Percentiles rank a stretch among this genome's conserved stretches.
phyloP scores from a whole-genome alignment of 2,888 invertebrate genomes.

The Anaspis maculata region DNA sequence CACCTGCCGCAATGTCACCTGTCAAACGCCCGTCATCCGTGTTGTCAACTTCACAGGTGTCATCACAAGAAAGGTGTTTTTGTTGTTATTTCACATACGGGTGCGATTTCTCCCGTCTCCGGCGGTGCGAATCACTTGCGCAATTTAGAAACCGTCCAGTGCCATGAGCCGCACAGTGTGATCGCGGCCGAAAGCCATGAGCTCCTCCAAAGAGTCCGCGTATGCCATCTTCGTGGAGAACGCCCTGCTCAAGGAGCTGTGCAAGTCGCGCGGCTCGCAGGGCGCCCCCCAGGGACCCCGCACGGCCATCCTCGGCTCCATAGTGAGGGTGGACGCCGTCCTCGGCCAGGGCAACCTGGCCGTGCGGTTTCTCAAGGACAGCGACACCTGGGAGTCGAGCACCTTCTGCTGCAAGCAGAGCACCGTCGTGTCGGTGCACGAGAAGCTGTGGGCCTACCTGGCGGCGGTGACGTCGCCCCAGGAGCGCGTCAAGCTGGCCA shows the following conservation, averaged over 20 bases:
- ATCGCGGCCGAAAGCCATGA: too few species aligned
- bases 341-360: slow-evolving; percentile 21
- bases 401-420: slow-evolving; percentile 30
- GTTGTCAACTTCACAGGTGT: too few species aligned
- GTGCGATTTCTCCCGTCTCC: too few species aligned
- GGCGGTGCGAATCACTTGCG: too few species aligned
- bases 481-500: slow-evolving; percentile 45
- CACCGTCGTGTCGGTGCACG: slow-evolving; percentile 29
- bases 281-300: slow-evolving; percentile 26
- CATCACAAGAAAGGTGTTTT: too few species aligned
- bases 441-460: slow-evolving; percentile 46
- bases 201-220: slow-evolving; percentile 24
- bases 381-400: slow-evolving; percentile 34
- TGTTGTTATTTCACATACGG: too few species aligned
- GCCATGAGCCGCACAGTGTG: too few species aligned
- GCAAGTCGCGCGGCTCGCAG: too few species aligned
- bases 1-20: too few species aligned
- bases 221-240: slow-evolving; percentile 31
- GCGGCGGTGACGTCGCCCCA: slow-evolving; percentile 45
- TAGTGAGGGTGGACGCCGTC: slow-evolving; percentile 34
- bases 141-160: too few species aligned
- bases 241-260: slow-evolving; percentile 24
- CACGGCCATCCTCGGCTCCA: slow-evolving; percentile 36
- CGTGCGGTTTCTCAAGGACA: slow-evolving; percentile 34
- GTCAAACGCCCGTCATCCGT: too few species aligned